A percentile compares a stretch with the other conserved stretches of the same genome.
These are phyloP conservation scores for Dexiosoma caninum DNA, from an alignment of 2,888 invertebrate species.

Conservation along the genomic window DNA sequence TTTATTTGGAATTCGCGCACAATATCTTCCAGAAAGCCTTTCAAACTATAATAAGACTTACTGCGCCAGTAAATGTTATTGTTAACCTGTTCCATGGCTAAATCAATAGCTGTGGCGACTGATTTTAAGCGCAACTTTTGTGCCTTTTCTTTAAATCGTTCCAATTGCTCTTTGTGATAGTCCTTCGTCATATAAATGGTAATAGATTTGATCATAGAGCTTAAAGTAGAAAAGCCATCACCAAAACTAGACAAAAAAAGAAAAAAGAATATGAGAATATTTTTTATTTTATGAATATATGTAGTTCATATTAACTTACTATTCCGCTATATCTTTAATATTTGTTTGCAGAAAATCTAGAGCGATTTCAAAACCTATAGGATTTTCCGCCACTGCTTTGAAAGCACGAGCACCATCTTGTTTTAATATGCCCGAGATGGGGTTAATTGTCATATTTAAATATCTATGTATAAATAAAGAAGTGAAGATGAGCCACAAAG, in stretches of 20 bases:
- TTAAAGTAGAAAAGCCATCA: slow-evolving; percentile 79
- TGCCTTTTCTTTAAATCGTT: slow-evolving; percentile 72
- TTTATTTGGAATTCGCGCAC: slow-evolving; percentile 76
- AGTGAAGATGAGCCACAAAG: not conserved
- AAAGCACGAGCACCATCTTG: slow-evolving; percentile 82
- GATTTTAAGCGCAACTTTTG: slow-evolving; percentile 73
- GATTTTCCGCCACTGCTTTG: slow-evolving; percentile 80
- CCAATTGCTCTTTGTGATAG: slow-evolving; percentile 76
- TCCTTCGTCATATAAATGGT: slow-evolving; percentile 80
- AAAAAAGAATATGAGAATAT: not conserved
- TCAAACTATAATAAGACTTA: slow-evolving; percentile 76
- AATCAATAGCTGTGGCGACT: slow-evolving; percentile 73
- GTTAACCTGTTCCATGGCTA: slow-evolving; percentile 77
- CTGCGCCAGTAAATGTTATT: slow-evolving; percentile 77
- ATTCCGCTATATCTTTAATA: slow-evolving; percentile 77
- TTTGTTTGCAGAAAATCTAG: slow-evolving; percentile 80
- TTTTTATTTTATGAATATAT: not conserved
- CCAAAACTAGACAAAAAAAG: slow-evolving; percentile 77
- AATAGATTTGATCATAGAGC: slow-evolving; percentile 79
- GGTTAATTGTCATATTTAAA: slow-evolving; percentile 78
- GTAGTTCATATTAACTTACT: slow-evolving; percentile 70
- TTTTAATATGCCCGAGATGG: slow-evolving; percentile 80
- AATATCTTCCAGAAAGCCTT: slow-evolving; percentile 74
- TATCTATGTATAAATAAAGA: slow-evolving; percentile 74
- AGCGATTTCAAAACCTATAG: slow-evolving; percentile 81